Conservation (phyloP, 1,140 invertebrate genomes). For the Aphis gossypii region DNA sequence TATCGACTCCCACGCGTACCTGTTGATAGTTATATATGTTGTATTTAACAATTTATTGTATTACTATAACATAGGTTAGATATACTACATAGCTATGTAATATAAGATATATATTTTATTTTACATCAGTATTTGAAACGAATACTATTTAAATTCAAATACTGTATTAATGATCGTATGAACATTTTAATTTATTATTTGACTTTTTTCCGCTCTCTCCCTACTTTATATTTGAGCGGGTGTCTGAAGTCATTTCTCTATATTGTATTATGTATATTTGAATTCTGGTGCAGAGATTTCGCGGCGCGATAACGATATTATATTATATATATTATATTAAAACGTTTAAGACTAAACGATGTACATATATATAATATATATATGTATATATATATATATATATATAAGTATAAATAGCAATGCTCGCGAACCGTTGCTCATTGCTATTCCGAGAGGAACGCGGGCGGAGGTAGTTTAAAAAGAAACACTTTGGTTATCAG, state of each 20-base stretch:
- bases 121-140: not conserved
- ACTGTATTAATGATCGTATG: not conserved
- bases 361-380: too few species aligned
- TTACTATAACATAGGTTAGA: not conserved
- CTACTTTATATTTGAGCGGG: not conserved
- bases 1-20: not conserved
- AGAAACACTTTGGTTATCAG: constrained; percentile 55
- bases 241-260: not conserved
- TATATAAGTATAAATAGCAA: not conserved
- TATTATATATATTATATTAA: constrained; percentile 48
- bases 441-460: constrained; percentile 36
- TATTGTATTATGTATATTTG: not conserved
- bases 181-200: not conserved
- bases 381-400: not conserved
- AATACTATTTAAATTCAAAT: not conserved
- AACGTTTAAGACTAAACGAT: constrained; percentile 52
- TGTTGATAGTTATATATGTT: too few species aligned
- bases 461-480: constrained; percentile 39
- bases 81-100: not conserved
- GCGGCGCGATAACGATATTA: not conserved
- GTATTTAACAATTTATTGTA: not conserved
- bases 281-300: not conserved
- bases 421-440: not conserved
- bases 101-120: not conserved
- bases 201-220: too few species aligned